Evolutionary conservation across 64 coral and sea anemone genomes (phyloP).

Genomic region (Catalaphyllia jardinei): DNA sequence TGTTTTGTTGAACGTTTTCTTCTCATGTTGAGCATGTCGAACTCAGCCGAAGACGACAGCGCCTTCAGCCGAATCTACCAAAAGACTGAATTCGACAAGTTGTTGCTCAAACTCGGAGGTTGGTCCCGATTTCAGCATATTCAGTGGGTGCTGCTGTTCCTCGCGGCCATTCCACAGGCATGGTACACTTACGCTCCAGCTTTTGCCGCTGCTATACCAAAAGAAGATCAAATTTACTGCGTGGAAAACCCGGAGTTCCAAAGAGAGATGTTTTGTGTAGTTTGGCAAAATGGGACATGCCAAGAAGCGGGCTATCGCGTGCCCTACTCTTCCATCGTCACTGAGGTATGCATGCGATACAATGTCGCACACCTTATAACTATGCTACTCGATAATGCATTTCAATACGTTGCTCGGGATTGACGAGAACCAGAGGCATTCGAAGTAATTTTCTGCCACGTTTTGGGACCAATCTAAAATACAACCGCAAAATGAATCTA

Average conservation of each 20-base stretch:
- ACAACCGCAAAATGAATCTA: too few relatives aligned
- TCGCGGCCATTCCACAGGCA: constrained; percentile 79
- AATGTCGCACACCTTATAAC: too few relatives aligned
- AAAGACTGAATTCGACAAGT: constrained; percentile 80
- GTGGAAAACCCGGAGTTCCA: constrained; percentile 11
- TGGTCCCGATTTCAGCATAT: constrained; percentile 92
- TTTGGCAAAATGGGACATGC: constrained; percentile 49
- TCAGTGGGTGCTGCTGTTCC: constrained; percentile 88
- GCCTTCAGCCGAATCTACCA: constrained; percentile 61
- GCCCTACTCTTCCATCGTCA: constrained; percentile 76
- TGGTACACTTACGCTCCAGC: constrained; percentile 96
- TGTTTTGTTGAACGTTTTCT: background rate
- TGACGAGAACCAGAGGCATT: too few relatives aligned
- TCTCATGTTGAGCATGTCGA: background rate
- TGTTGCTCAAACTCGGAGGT: constrained; percentile 72
- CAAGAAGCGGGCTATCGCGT: constrained; percentile 56
- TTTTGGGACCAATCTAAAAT: too few relatives aligned
- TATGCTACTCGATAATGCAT: too few relatives aligned
- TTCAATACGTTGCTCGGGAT: too few relatives aligned
- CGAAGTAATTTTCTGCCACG: too few relatives aligned
- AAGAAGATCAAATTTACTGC: constrained; percentile 50
- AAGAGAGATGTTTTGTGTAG: constrained; percentile 37
- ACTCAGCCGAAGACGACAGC: background rate
- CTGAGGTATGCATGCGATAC: constrained; percentile 73
- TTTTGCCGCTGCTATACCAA: constrained; percentile 83